Conservation (phyloP, 2,888 invertebrate genomes). For the Julus scandinavius region DNA sequence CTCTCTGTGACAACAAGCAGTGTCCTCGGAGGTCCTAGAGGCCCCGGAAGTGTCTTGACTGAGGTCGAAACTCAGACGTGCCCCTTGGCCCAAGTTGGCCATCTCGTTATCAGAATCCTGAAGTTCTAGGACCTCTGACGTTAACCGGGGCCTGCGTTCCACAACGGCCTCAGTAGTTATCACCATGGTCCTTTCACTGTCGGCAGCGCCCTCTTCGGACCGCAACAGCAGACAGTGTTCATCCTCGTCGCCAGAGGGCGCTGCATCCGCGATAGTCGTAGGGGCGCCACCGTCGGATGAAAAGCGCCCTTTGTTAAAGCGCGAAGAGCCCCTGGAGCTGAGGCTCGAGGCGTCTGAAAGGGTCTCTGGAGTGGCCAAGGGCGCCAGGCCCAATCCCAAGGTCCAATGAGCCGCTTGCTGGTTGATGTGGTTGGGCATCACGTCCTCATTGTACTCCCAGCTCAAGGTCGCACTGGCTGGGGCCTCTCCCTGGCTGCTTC, state of each 20-base stretch:
- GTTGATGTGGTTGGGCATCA: conserved; percentile 63
- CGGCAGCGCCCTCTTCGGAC: conserved; percentile 50
- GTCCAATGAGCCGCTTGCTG: conserved; percentile 71
- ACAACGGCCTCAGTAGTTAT: conserved; percentile 53
- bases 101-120: conserved; percentile 54
- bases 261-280: background rate
- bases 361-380: conserved; percentile 84
- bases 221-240: background rate
- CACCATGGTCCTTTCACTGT: background rate
- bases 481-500: conserved; percentile 63
- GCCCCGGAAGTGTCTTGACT: conserved; percentile 52
- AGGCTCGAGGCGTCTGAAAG: conserved; percentile 83
- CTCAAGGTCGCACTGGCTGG: conserved; percentile 61
- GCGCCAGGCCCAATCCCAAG: conserved; percentile 72
- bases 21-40: conserved; percentile 55
- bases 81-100: conserved; percentile 54
- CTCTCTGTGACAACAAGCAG: conserved; percentile 52
- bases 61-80: conserved; percentile 53
- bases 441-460: conserved; percentile 68
- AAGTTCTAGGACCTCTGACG: conserved; percentile 53
- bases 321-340: conserved; percentile 70
- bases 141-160: conserved; percentile 33
- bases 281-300: conserved; percentile 47
- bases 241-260: conserved; percentile 49
- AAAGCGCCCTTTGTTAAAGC: conserved; percentile 27